Base-by-base conservation (phyloP, 1,140 invertebrate species). In the Aricia agestis region DNA sequence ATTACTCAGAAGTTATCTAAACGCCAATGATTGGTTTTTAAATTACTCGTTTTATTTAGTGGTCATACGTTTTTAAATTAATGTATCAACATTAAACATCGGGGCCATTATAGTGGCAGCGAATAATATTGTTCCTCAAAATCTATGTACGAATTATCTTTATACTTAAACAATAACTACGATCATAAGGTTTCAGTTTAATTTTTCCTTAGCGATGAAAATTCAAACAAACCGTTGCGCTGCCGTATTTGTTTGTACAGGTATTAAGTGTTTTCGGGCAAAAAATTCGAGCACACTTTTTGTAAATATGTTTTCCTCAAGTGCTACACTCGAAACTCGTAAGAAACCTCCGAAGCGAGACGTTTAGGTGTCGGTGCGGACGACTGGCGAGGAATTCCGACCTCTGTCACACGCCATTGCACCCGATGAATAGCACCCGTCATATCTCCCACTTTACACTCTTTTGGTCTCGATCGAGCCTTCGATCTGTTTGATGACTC, bases 321-420 rank as follows among this genome's bases (percentile, higher is more conserved):
- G 13, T 52, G 45, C 45, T 52, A 15, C 13, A 52, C 45, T 52
- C 45, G 45, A 52, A 52, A 52, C 45, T 11, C 13, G 45, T 15
- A 52, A 52, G 45, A 52, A 52, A 52, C 45, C 45, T 52, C 11
- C 45, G 45, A 52, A 52, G 45, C 45, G 45, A 52, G 45, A 52
- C 45, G 11, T 25, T 52, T 52, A 68, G 41, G 42, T 17, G 32
- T 42, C 19, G 19, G 68, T 45, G 65, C 68, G 36, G 36, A 36
- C 66, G 45, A 52, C 45, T 52, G 59, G 19, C 59, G 19, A 32
- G 70, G 73, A 71, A 69, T 69, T 36, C 67, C 36, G 71, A 71
- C 73, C 73, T 74, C 73, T 52, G 73, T 74, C 67, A 74, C 73
- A 74, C 73, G 66, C 63, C 73, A 70, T 67, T 74, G 70, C 68